Percentiles rank a stretch among this genome's conserved stretches.
phyloP scores from a whole-genome alignment of 2,888 invertebrate species.

The Cerastis leucographa region DNA sequence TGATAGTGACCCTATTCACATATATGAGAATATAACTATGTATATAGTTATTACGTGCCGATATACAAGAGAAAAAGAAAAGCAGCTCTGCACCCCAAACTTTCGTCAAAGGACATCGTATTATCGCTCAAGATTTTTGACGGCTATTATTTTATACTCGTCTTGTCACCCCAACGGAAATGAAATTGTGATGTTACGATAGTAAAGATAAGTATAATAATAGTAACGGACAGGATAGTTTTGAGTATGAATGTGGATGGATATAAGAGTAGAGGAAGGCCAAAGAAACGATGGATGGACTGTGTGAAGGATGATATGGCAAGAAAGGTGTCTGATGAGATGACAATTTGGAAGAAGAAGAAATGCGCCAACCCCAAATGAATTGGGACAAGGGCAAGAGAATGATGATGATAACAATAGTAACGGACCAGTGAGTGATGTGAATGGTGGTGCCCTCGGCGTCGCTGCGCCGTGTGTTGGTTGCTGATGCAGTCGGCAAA shows the following conservation, averaged over 20 bases:
- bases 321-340: no score
- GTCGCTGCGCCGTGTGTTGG: conserved; percentile 90
- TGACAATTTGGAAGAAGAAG: no score
- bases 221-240: no score
- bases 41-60: background rate
- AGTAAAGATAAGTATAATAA: background rate
- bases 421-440: conserved; percentile 81
- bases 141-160: background rate
- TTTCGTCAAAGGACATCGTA: background rate
- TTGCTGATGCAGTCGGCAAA: conserved; percentile 91
- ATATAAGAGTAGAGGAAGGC: no score
- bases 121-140: background rate
- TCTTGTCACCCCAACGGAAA: background rate
- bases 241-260: no score
- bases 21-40: no score
- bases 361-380: no score
- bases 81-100: background rate
- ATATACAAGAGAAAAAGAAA: background rate
- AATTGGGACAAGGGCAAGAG: no score
- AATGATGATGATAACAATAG: background rate
- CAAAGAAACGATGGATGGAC: no score
- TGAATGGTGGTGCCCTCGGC: conserved; percentile 83
- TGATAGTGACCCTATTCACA: background rate
- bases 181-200: background rate
- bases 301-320: no score